Evolutionary conservation across 2,888 invertebrate species (phyloP).

Genomic region (Xestia sexstrigata): DNA sequence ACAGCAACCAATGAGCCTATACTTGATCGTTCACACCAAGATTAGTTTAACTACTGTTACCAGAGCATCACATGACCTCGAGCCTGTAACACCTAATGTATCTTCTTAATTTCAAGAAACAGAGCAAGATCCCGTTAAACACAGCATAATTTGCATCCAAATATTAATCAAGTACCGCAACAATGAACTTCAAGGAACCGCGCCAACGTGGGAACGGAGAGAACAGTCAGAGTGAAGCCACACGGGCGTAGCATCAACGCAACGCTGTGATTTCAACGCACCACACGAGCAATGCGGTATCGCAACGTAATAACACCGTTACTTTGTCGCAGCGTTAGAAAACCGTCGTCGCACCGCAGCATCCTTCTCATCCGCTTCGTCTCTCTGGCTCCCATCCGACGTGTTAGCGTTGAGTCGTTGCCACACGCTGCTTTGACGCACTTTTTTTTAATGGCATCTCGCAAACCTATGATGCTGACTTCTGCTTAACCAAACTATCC

Average conservation of each 20-base stretch:
- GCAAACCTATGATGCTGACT: neutral
- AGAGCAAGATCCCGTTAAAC: conserved; percentile 14
- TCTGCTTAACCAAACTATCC: neutral
- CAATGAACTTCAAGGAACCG: conserved; percentile 74
- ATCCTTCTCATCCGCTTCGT: neutral
- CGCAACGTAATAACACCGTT: neutral
- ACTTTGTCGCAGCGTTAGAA: neutral
- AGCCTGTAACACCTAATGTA: neutral
- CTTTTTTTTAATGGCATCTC: neutral
- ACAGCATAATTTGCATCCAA: conserved; percentile 32
- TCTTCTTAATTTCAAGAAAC: conserved; percentile 8
- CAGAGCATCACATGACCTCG: neutral
- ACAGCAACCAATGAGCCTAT: neutral
- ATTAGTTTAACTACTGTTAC: neutral
- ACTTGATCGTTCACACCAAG: too few species aligned
- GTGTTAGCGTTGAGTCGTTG: neutral
- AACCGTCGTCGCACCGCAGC: neutral
- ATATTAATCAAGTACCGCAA: conserved; percentile 70
- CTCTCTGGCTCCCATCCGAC: neutral
- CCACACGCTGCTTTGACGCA: neutral
- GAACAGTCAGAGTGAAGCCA: conserved; percentile 64
- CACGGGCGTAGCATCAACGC: neutral
- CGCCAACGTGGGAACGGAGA: conserved; percentile 80
- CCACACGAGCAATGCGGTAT: neutral
- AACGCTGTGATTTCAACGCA: neutral